phyloP scores from a whole-genome alignment of 2,113 vertebrate species.

The Limanda limanda region DNA sequence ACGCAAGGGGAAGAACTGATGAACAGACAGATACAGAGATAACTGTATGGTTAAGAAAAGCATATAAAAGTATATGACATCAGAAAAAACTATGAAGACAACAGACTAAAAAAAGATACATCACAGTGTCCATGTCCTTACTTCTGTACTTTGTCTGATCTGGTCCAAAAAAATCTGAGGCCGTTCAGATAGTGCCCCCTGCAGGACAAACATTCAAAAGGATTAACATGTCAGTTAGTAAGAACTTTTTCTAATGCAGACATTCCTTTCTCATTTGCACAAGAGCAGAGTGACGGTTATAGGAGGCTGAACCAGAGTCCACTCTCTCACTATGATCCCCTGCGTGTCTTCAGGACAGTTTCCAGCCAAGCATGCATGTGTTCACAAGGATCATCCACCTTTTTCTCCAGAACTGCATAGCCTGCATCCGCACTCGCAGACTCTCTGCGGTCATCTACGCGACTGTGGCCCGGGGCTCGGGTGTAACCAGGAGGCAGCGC shows the following conservation, averaged over 20 bases:
- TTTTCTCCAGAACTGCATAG: constrained; percentile 92
- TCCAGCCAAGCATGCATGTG: neutral
- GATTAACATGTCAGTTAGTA: neutral
- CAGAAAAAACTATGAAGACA: neutral
- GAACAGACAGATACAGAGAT: neutral
- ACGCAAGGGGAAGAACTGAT: neutral
- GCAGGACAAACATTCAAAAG: constrained; percentile 17
- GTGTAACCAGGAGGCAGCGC: constrained; percentile 64
- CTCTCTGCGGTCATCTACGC: constrained; percentile 86
- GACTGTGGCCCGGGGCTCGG: constrained; percentile 74
- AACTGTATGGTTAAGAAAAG: neutral
- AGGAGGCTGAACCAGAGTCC: too few species aligned
- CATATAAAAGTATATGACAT: neutral
- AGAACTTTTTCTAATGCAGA: neutral
- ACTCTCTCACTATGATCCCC: neutral
- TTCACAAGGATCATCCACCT: constrained; percentile 74
- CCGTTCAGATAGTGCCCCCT: constrained; percentile 89
- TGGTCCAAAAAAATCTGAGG: constrained; percentile 88
- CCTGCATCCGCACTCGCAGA: constrained; percentile 91
- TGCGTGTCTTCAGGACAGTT: neutral
- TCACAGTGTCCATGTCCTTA: constrained; percentile 60
- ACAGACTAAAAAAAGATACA: neutral
- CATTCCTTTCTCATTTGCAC: neutral
- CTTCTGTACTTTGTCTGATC: constrained; percentile 84
- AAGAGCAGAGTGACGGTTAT: neutral